Conservation (phyloP, 2,797 vertebrate genomes). For the Acipenser ruthenus region DNA sequence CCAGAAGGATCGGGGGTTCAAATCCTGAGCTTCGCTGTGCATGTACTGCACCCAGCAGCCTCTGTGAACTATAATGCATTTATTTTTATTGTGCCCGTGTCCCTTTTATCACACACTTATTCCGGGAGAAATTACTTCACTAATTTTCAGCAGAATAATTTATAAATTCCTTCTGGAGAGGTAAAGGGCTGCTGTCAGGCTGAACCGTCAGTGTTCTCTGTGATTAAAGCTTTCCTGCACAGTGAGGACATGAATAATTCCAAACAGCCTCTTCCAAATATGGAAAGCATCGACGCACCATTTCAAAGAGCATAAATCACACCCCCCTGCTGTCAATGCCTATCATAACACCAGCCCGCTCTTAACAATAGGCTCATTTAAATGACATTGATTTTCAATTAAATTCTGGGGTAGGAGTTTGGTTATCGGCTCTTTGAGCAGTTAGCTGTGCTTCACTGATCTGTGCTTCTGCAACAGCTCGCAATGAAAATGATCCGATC, state of each 20-base stretch:
- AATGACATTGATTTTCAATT: too few relatives aligned
- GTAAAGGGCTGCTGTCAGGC: conserved; percentile 1
- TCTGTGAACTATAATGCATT: neutral
- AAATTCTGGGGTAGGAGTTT: too few relatives aligned
- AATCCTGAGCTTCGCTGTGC: too few relatives aligned
- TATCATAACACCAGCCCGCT: neutral
- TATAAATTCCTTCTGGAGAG: neutral
- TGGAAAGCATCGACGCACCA: neutral
- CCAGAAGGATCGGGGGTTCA: too few relatives aligned
- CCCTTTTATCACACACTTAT: neutral
- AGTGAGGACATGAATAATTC: neutral
- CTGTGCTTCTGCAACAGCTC: too few relatives aligned
- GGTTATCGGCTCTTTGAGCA: too few relatives aligned
- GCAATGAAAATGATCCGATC: too few relatives aligned
- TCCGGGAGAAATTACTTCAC: neutral
- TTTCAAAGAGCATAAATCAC: neutral
- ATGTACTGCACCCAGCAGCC: too few relatives aligned
- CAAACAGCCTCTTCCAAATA: neutral
- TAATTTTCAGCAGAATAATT: neutral
- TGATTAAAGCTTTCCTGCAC: neutral
- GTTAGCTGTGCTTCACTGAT: too few relatives aligned
- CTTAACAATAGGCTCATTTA: neutral
- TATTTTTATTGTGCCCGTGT: neutral
- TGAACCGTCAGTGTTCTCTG: neutral
- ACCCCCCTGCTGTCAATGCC: neutral